Percentiles rank a stretch among this genome's conserved stretches.
These are phyloP conservation scores for Melanotaenia parkinsoni DNA, from an alignment of 2,797 vertebrate species.

Conservation along the genomic window DNA sequence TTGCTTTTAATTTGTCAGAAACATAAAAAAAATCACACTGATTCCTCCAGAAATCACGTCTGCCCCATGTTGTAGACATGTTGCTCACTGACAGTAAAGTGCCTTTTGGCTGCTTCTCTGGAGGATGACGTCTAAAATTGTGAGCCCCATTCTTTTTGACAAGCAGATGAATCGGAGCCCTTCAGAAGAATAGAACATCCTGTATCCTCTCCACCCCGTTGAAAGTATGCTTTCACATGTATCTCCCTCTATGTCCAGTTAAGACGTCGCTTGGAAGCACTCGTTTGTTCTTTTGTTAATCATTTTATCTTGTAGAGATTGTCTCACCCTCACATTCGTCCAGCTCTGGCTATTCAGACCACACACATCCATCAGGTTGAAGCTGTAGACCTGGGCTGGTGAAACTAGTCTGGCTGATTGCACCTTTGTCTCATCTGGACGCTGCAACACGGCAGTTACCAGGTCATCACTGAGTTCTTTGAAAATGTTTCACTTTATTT, in stretches of 20 bases:
- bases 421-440: slow-evolving; percentile 17
- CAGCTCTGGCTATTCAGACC: not conserved
- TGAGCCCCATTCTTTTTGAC: not conserved
- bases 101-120: not conserved
- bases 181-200: not conserved
- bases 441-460: slow-evolving; percentile 5
- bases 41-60: slow-evolving; percentile 7
- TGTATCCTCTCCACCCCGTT: not conserved
- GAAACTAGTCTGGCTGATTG: slow-evolving; percentile 27
- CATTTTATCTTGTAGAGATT: slow-evolving; percentile 5
- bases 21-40: slow-evolving; percentile 18
- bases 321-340: slow-evolving; percentile 16
- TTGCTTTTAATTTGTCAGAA: slow-evolving; percentile 50
- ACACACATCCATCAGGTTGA: not conserved
- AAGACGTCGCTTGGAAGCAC: not conserved
- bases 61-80: not conserved
- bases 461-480: slow-evolving; percentile 19
- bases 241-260: not conserved
- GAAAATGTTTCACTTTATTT: slow-evolving; percentile 18
- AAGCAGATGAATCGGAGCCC: slow-evolving; percentile 6
- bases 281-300: slow-evolving; percentile 22
- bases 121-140: not conserved
- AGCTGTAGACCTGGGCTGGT: slow-evolving; percentile 1
- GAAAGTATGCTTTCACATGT: slow-evolving; percentile 1
- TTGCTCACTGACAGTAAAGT: not conserved